phyloP scores from a whole-genome alignment of 1,140 invertebrate species.

The Trichonephila clavipes region DNA sequence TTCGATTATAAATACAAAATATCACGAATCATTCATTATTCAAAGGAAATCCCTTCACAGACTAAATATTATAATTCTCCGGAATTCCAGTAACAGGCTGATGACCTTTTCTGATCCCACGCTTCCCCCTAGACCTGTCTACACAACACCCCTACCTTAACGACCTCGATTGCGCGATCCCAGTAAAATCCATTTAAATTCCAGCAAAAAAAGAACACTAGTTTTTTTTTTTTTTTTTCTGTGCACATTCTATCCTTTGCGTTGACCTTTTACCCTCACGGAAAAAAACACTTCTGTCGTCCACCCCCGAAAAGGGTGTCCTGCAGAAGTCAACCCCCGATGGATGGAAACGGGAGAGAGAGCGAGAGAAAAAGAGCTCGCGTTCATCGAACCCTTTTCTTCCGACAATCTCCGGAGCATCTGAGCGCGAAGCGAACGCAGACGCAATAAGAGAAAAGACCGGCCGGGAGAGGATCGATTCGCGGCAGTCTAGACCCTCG shows the following conservation, averaged over 20 bases:
- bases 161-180: too few relatives aligned
- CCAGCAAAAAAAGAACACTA: background rate
- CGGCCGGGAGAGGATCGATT: slow-evolving; percentile 39
- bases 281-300: too few relatives aligned
- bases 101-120: background rate
- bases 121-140: too few relatives aligned
- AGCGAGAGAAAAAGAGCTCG: background rate
- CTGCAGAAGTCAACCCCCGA: too few relatives aligned
- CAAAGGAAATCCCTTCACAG: too few relatives aligned
- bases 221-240: background rate
- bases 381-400: slow-evolving; percentile 37
- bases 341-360: background rate
- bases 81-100: background rate
- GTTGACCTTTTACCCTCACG: too few relatives aligned
- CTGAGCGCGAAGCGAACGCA: slow-evolving; percentile 18
- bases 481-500: slow-evolving; percentile 36
- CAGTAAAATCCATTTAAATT: background rate
- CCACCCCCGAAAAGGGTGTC: too few relatives aligned
- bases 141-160: too few relatives aligned
- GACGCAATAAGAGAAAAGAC: slow-evolving; percentile 9
- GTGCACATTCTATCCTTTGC: too few relatives aligned
- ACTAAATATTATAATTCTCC: background rate
- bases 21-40: too few relatives aligned
- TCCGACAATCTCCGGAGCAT: slow-evolving; percentile 18
- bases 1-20: too few relatives aligned